Evolutionary conservation across 2,113 vertebrate genomes (phyloP).

Genomic region (Oryzias melastigma): DNA sequence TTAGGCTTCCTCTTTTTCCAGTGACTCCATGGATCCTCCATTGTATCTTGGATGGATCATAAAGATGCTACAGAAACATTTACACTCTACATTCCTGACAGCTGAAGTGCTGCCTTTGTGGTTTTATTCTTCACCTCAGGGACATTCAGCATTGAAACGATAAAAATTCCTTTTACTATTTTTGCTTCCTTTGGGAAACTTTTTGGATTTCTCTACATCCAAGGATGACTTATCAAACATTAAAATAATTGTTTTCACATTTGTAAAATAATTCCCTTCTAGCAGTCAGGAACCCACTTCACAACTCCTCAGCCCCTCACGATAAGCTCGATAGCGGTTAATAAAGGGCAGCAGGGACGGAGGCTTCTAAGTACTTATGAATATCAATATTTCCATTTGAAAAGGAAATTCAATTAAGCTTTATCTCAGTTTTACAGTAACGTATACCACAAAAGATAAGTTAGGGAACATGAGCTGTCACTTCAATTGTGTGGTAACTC

Average conservation of each 20-base stretch:
- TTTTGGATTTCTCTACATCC: too few relatives aligned
- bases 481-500: slow-evolving; percentile 44
- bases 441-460: slow-evolving; percentile 44
- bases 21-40: too few relatives aligned
- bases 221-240: too few relatives aligned
- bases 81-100: too few relatives aligned
- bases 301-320: background rate
- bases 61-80: too few relatives aligned
- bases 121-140: too few relatives aligned
- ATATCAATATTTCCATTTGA: slow-evolving; percentile 44
- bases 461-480: slow-evolving; percentile 43
- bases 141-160: too few relatives aligned
- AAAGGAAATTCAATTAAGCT: slow-evolving; percentile 63
- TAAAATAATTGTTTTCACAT: background rate
- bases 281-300: background rate
- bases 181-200: too few relatives aligned
- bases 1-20: too few relatives aligned
- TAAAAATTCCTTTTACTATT: too few relatives aligned
- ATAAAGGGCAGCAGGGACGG: slow-evolving; percentile 2
- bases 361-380: slow-evolving; percentile 40
- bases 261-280: background rate
- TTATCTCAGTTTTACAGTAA: slow-evolving; percentile 67
- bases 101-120: too few relatives aligned
- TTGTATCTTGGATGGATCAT: too few relatives aligned
- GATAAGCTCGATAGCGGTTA: slow-evolving; percentile 15